Conservation (phyloP, 2,888 invertebrate genomes). For the Eubasilissa splendida region DNA sequence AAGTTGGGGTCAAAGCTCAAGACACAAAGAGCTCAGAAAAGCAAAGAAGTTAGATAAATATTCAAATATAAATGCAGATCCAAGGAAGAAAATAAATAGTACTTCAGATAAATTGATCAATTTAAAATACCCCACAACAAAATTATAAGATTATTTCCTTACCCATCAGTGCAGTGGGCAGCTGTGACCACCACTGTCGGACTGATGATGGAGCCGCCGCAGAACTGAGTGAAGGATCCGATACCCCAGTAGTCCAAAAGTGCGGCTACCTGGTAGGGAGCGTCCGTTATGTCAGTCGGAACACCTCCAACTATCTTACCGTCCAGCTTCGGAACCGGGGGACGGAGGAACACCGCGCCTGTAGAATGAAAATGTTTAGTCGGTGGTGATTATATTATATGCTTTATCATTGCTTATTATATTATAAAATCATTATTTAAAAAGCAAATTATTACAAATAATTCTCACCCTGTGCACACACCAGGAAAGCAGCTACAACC, state of each 20-base stretch:
- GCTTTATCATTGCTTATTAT: neutral
- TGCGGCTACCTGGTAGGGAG: conserved; percentile 69
- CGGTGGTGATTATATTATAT: neutral
- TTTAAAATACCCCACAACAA: no score
- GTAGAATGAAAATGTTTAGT: neutral
- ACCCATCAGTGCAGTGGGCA: conserved; percentile 65
- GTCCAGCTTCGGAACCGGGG: conserved; percentile 21
- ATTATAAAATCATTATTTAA: no score
- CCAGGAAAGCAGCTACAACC: no score
- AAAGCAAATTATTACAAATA: no score
- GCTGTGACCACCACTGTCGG: conserved; percentile 65
- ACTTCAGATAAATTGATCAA: no score
- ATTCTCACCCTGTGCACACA: no score
- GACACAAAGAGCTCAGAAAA: no score
- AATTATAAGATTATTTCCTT: neutral
- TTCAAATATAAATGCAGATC: no score
- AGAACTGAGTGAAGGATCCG: conserved; percentile 64
- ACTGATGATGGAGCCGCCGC: conserved; percentile 67
- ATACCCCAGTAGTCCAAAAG: conserved; percentile 58
- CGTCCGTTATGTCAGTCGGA: conserved; percentile 65
- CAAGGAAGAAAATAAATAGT: no score
- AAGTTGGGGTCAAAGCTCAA: no score
- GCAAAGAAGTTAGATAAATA: no score
- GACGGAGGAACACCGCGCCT: conserved; percentile 3
- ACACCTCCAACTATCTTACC: conserved; percentile 64